Evolutionary conservation across 2,797 vertebrate species (phyloP).

Genomic region (Harpagifer antarcticus): DNA sequence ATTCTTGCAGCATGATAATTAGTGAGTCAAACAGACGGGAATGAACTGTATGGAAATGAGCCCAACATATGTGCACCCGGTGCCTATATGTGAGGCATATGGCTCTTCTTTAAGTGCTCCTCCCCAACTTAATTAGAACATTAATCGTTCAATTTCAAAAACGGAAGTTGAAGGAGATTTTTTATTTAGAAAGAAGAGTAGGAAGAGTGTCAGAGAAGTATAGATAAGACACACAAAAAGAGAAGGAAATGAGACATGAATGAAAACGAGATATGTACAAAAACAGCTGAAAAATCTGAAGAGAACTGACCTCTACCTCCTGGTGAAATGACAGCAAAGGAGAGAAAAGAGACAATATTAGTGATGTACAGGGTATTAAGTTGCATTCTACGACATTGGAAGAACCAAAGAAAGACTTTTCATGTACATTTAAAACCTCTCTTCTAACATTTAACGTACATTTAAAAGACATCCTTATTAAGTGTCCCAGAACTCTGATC

Average conservation of each 20-base stretch:
- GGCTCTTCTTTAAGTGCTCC: conserved; percentile 49
- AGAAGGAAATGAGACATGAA: conserved; percentile 53
- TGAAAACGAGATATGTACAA: conserved; percentile 62
- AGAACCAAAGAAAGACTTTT: not conserved
- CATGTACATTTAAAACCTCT: conserved; percentile 6
- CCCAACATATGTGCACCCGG: conserved; percentile 39
- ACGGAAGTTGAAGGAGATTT: conserved; percentile 41
- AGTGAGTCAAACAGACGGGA: conserved; percentile 55
- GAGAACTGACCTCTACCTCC: conserved; percentile 95
- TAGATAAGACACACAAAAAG: conserved; percentile 53
- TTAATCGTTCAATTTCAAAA: conserved; percentile 70
- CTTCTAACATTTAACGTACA: not conserved
- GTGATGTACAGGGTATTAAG: conserved; percentile 47
- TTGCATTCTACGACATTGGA: conserved; percentile 36
- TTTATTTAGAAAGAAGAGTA: not conserved
- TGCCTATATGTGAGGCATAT: conserved; percentile 60
- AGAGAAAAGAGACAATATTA: conserved; percentile 74
- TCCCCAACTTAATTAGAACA: conserved; percentile 65
- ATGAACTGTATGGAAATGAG: conserved; percentile 67
- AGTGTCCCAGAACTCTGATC: not conserved
- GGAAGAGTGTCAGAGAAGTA: conserved; percentile 26
- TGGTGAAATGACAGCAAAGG: conserved; percentile 80
- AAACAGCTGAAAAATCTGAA: conserved; percentile 52
- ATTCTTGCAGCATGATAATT: conserved; percentile 61
- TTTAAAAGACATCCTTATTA: not conserved